Base-by-base conservation (phyloP, 1,140 invertebrate species). In the Oreohelix idahoensis region DNA sequence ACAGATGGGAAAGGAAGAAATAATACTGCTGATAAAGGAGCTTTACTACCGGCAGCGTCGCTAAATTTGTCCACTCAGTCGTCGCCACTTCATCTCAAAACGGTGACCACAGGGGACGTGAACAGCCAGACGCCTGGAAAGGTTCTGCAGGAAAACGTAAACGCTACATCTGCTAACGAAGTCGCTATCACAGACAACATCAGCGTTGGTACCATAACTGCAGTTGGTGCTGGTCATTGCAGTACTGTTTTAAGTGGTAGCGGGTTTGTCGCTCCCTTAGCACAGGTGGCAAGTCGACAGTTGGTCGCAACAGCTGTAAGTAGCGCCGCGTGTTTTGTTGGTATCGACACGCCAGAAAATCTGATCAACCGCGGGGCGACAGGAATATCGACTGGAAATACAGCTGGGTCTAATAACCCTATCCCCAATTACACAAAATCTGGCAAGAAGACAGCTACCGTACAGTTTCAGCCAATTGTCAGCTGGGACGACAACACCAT, bases 261-360 rank as follows among this genome's bases (percentile, higher is more conserved):
- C 51, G 80, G 75, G 36, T 75, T 82, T 42, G 70, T 82, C 1
- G 80, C 70, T 29, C 80, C 80, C 8, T 15, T 82, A 10, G 80
- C 80, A 17, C 80, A 82, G 42, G 80, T 75, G 23, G 80, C 80
- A 2, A 75, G 80, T 73, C 69, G 80, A 23, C 80, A 82, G 38
- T 29, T 82, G 23, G 70, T 82, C 11, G 80, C 80, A 2, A 58
- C 80, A 75, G 80, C 80, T 39, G 80, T 82, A 29, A 42, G 70
- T 29, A 66, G 80, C 10, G 80, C 49, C 2, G 80, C 80, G n/a
- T 70, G 42, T 71, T 36, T 71, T 36, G 80, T 75, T 42, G 58
- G 80, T 36, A 29, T 53, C 15, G 80, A 82, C 17, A 35, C 42
- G 8, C 4, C 70, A 0, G 80, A 82, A 4, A 45, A 15, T 63